Percentiles rank a stretch among this genome's conserved stretches.
Evolutionary conservation across 2,113 vertebrate species (phyloP).

Genomic region (Taxidea taxus): DNA sequence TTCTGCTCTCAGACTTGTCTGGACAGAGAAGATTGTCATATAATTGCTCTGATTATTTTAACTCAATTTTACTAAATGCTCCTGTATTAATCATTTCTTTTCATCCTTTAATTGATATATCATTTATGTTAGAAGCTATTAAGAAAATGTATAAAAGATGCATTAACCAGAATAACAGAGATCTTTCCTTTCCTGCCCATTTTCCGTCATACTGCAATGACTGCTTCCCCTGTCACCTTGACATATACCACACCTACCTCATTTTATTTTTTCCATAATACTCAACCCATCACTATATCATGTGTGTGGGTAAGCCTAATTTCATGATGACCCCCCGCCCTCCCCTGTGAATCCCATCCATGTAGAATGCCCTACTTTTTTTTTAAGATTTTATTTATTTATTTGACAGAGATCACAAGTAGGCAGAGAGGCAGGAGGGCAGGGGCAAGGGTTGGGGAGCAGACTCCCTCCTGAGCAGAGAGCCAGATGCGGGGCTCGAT

Average conservation of each 20-base stretch:
- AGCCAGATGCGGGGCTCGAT: too few relatives aligned
- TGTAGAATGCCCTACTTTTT: not conserved
- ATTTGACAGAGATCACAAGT: too few relatives aligned
- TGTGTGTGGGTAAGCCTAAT: not conserved
- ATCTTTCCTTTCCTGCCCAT: not conserved
- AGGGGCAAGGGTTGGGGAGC: too few relatives aligned
- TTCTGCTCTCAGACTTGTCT: not conserved
- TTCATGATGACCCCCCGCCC: not conserved
- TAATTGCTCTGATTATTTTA: conserved; percentile 1
- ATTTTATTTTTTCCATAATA: not conserved
- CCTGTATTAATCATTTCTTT: not conserved
- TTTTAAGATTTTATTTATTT: too few relatives aligned
- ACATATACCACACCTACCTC: too few relatives aligned
- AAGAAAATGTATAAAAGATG: not conserved
- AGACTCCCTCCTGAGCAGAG: too few relatives aligned
- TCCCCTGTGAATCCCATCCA: rapidly evolving
- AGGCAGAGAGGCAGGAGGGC: too few relatives aligned
- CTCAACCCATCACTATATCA: not conserved
- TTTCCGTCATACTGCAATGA: not conserved
- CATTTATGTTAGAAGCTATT: not conserved
- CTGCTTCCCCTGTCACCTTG: rapidly evolving
- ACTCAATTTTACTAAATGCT: not conserved
- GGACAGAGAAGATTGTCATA: not conserved
- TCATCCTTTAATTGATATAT: not conserved
- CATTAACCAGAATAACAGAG: not conserved